phyloP scores from a whole-genome alignment of 2,113 vertebrate species.

The Poecile atricapillus region DNA sequence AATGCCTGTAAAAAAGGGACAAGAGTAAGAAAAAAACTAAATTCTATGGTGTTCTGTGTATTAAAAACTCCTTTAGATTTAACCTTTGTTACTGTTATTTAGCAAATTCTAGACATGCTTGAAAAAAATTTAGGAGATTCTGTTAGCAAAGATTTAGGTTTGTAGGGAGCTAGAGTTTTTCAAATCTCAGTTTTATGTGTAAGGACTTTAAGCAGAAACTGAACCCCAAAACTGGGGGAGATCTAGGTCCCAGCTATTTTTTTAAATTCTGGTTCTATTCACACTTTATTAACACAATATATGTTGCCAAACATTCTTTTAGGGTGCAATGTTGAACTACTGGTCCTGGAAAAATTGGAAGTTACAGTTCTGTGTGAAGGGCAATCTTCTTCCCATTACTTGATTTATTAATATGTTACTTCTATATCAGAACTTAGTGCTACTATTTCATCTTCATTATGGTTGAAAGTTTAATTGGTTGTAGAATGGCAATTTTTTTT shows the following conservation, averaged over 20 bases:
- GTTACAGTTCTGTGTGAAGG: background rate
- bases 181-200: background rate
- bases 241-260: background rate
- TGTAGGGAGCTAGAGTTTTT: background rate
- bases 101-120: background rate
- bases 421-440: background rate
- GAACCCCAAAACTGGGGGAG: background rate
- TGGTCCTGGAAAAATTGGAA: background rate
- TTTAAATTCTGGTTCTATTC: background rate
- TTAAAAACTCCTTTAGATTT: background rate
- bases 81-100: background rate
- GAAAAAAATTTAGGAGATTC: background rate
- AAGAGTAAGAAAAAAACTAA: background rate
- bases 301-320: background rate
- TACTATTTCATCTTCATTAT: background rate
- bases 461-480: background rate
- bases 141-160: background rate
- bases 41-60: background rate
- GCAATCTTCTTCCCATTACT: background rate
- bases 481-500: background rate
- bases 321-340: background rate
- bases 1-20: background rate
- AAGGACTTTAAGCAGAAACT: background rate
- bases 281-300: background rate
- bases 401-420: background rate